These are phyloP conservation scores for Schlechtendalia chinensis DNA, from an alignment of 1,140 invertebrate genomes.

Conservation along the genomic window DNA sequence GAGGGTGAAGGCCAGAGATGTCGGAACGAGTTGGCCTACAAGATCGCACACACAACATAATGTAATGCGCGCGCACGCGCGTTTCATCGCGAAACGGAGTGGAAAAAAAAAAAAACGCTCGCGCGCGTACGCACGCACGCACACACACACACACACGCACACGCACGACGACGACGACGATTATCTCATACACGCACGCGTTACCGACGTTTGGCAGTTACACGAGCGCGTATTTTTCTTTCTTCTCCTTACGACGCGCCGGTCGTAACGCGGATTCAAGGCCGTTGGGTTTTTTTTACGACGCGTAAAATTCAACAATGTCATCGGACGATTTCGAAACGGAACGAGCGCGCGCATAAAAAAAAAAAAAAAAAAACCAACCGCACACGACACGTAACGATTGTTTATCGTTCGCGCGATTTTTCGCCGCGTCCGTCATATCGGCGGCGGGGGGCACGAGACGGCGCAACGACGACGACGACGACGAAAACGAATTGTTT, in stretches of 20 bases:
- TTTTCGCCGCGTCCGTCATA: no score
- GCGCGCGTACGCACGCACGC: background rate
- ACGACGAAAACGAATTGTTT: no score
- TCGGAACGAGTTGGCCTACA: conserved; percentile 2
- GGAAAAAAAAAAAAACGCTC: background rate
- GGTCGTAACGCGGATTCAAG: conserved; percentile 17
- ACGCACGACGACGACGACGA: conserved; percentile 13
- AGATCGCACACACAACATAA: conserved; percentile 23
- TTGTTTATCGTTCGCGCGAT: background rate
- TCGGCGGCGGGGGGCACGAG: no score
- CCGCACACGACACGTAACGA: background rate
- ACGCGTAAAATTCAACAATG: conserved; percentile 36
- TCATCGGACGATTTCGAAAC: conserved; percentile 34
- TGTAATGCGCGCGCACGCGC: no score
- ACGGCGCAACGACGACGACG: no score
- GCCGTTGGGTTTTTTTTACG: conserved; percentile 33
- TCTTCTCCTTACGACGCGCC: background rate
- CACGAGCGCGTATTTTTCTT: no score
- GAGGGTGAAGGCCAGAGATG: no score
- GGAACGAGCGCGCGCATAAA: background rate
- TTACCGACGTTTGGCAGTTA: no score
- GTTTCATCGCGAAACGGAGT: conserved; percentile 15
- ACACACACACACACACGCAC: background rate
- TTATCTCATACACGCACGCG: background rate
- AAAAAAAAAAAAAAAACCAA: no score